Conservation (phyloP, 1,140 invertebrate genomes). For the Drosophila hydei region DNA sequence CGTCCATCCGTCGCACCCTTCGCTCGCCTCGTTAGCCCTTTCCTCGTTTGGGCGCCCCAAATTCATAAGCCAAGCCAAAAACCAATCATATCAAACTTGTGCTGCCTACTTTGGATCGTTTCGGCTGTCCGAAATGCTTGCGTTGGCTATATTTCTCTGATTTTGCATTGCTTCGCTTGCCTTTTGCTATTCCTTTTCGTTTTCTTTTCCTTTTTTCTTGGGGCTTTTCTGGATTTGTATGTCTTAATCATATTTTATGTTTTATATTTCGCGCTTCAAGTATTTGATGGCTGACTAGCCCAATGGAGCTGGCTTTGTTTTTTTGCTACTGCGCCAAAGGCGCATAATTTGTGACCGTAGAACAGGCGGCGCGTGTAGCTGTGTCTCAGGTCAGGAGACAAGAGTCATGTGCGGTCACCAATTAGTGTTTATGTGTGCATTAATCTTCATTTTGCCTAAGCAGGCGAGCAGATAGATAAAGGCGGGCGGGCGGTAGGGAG, state of each 20-base stretch:
- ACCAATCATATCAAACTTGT: constrained; percentile 53
- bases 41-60: constrained; percentile 2
- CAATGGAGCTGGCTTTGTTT: constrained; percentile 12
- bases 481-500: neutral
- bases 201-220: neutral
- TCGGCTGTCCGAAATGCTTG: constrained; percentile 20
- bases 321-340: constrained; percentile 5
- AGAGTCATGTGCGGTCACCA: constrained; percentile 32
- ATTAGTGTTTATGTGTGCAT: constrained; percentile 49
- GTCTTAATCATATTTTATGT: constrained; percentile 77
- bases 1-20: constrained; percentile 13
- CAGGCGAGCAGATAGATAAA: neutral
- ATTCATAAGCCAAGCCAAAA: constrained; percentile 40
- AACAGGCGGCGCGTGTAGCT: neutral
- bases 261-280: constrained; percentile 73
- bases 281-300: constrained; percentile 59
- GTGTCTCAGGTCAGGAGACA: constrained; percentile 8
- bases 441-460: constrained; percentile 19
- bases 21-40: constrained; percentile 60
- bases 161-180: constrained; percentile 26
- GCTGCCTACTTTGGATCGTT: constrained; percentile 28
- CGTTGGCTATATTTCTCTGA: constrained; percentile 40
- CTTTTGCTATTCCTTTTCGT: neutral
- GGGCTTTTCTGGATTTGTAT: constrained; percentile 49
- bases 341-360: constrained; percentile 45